phyloP scores from a whole-genome alignment of 1,140 invertebrate species.

The Paraescarpia echinospica region DNA sequence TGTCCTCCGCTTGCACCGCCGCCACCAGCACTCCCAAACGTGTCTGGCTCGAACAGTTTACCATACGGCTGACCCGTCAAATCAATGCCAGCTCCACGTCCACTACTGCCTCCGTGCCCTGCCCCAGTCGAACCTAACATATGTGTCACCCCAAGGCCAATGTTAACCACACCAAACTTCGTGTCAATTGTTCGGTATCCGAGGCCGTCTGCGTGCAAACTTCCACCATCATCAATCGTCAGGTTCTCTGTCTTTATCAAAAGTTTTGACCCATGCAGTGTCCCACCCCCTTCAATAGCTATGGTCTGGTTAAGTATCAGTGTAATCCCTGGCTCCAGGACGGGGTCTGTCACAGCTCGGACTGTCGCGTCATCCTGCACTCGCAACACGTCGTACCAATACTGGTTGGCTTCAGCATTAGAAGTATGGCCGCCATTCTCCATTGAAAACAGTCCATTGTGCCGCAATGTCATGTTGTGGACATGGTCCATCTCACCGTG shows the following conservation, averaged over 20 bases:
- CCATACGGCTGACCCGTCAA: constrained; percentile 44
- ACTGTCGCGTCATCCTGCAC: constrained; percentile 44
- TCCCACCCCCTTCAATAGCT: constrained; percentile 40
- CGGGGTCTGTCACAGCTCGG: constrained; percentile 36
- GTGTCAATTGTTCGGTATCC: constrained; percentile 38
- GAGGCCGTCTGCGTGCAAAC: constrained; percentile 38
- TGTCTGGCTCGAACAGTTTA: constrained; percentile 41
- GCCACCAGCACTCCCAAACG: constrained; percentile 43
- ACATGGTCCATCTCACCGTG: constrained; percentile 42
- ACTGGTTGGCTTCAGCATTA: constrained; percentile 29
- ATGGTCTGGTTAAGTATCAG: constrained; percentile 23
- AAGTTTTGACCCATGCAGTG: constrained; percentile 38
- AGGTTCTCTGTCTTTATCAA: constrained; percentile 38
- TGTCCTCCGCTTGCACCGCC: constrained; percentile 38
- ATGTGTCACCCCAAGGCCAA: constrained; percentile 37
- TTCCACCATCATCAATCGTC: constrained; percentile 45
- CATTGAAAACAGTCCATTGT: constrained; percentile 39
- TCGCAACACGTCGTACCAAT: constrained; percentile 35
- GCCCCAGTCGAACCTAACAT: constrained; percentile 42
- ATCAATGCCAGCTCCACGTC: constrained; percentile 36
- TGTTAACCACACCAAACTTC: constrained; percentile 28
- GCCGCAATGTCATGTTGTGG: constrained; percentile 43
- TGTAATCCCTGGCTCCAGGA: constrained; percentile 29
- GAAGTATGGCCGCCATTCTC: constrained; percentile 38
- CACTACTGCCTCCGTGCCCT: constrained; percentile 45